Evolutionary conservation across 2,888 invertebrate species (phyloP).

Genomic region (Epirrhoe tristata): DNA sequence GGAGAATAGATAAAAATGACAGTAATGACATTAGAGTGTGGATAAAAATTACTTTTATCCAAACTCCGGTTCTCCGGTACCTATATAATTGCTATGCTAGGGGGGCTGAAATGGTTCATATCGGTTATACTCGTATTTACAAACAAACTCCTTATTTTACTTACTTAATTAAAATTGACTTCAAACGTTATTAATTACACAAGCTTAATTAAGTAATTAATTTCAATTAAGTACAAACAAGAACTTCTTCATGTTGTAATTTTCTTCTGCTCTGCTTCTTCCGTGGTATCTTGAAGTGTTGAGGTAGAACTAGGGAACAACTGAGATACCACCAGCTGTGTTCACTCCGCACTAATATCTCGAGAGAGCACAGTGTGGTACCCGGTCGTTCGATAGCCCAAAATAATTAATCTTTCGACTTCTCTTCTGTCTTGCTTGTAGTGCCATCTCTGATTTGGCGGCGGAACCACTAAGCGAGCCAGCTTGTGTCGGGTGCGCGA

Average conservation of each 20-base stretch:
- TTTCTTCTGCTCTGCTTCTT: constrained; percentile 14
- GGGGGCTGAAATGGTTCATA: too few species aligned
- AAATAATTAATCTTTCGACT: constrained; percentile 21
- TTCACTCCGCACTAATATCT: constrained; percentile 92
- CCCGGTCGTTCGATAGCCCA: constrained; percentile 91
- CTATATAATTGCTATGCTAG: too few species aligned
- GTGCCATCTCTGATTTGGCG: constrained; percentile 44
- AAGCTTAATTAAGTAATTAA: too few species aligned
- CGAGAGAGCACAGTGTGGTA: constrained; percentile 99
- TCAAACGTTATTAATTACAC: too few species aligned
- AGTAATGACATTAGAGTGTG: too few species aligned
- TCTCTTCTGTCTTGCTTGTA: constrained; percentile 35
- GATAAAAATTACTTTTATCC: too few species aligned
- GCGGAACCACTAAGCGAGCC: constrained; percentile 41
- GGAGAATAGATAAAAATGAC: too few species aligned
- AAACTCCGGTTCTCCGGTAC: too few species aligned
- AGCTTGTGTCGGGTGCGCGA: constrained; percentile 23
- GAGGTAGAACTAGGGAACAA: constrained; percentile 86
- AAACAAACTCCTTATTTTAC: too few species aligned
- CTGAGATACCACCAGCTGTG: constrained; percentile 99
- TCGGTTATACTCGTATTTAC: too few species aligned
- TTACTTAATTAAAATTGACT: too few species aligned
- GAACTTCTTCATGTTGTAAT: not conserved
- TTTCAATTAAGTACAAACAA: too few species aligned
- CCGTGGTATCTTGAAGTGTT: constrained; percentile 22